phyloP scores from a whole-genome alignment of 2,797 vertebrate species.

The Ctenopoma multispine region DNA sequence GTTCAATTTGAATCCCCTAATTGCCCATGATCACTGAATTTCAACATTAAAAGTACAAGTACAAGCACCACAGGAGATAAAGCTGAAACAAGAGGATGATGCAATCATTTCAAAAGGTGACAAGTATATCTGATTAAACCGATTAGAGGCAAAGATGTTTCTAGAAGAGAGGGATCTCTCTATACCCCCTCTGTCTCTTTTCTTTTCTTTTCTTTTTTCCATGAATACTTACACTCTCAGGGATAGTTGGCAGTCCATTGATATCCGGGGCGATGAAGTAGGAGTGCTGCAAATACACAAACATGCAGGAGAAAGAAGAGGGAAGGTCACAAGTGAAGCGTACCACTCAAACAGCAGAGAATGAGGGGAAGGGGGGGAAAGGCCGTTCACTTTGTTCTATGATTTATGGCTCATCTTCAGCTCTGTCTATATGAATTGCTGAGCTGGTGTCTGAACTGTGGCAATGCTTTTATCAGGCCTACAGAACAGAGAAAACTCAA shows the following conservation, averaged over 20 bases:
- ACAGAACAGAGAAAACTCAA: conserved; percentile 79
- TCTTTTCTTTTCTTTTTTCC: conserved; percentile 53
- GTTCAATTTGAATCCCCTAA: conserved; percentile 57
- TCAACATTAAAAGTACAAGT: conserved; percentile 65
- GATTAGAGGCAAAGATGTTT: conserved; percentile 75
- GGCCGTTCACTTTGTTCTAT: conserved; percentile 81
- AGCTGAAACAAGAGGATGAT: conserved; percentile 73
- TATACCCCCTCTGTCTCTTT: conserved; percentile 54
- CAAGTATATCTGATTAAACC: conserved; percentile 76
- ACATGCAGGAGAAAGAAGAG: conserved; percentile 72
- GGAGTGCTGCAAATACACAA: conserved; percentile 89
- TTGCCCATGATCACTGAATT: conserved; percentile 59
- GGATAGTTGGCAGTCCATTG: conserved; percentile 96
- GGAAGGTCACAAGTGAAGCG: conserved; percentile 78
- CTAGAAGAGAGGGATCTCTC: conserved; percentile 64
- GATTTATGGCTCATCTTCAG: conserved; percentile 83
- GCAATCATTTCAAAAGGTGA: conserved; percentile 80
- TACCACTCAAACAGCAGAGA: conserved; percentile 72
- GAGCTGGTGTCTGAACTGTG: conserved; percentile 81
- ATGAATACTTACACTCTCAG: conserved; percentile 94
- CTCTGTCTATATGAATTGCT: conserved; percentile 84
- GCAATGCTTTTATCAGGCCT: conserved; percentile 79
- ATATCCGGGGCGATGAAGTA: conserved; percentile 97
- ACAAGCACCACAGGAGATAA: conserved; percentile 65
- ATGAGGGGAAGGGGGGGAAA: conserved; percentile 52